Evolutionary conservation across 2,113 vertebrate genomes (phyloP).

Genomic region (Eretmochelys imbricata): DNA sequence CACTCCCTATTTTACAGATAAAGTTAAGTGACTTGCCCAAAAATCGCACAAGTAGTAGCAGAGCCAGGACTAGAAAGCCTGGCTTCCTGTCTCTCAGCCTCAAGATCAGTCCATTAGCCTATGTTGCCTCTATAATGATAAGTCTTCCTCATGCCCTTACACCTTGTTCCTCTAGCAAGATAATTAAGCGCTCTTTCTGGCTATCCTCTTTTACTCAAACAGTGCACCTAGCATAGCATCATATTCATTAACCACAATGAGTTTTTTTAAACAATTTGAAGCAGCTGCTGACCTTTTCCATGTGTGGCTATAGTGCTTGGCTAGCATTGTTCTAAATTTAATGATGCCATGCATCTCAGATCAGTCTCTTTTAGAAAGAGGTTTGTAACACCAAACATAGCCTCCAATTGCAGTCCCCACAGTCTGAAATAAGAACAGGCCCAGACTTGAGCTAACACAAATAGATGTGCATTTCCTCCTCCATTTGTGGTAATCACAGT

Average conservation of each 20-base stretch:
- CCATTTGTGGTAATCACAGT: slow-evolving; percentile 11
- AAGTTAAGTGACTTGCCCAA: background rate
- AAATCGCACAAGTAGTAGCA: fast-evolving
- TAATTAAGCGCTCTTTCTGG: slow-evolving; percentile 57
- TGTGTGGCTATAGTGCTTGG: background rate
- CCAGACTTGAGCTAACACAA: slow-evolving; percentile 26
- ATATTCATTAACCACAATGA: slow-evolving; percentile 61
- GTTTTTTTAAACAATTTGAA: slow-evolving; percentile 51
- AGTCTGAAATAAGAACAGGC: slow-evolving; percentile 38
- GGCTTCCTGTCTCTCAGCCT: fast-evolving
- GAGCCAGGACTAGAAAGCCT: background rate
- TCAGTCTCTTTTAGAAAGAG: slow-evolving; percentile 1
- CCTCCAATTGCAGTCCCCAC: slow-evolving; percentile 1
- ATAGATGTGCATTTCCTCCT: background rate
- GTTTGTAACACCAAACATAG: background rate
- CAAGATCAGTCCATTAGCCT: background rate
- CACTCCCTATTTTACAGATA: background rate
- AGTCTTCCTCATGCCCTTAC: slow-evolving; percentile 8
- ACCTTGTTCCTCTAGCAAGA: slow-evolving; percentile 14
- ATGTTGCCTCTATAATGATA: background rate
- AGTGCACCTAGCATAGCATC: slow-evolving; percentile 14
- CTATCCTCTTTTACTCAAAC: slow-evolving; percentile 33
- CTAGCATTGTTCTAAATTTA: slow-evolving; percentile 27
- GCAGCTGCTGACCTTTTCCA: slow-evolving; percentile 56
- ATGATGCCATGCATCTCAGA: background rate